Percentiles rank a stretch among this genome's conserved stretches.
Evolutionary conservation across 2,888 invertebrate species (phyloP).

Genomic region (Tholera decimalis): DNA sequence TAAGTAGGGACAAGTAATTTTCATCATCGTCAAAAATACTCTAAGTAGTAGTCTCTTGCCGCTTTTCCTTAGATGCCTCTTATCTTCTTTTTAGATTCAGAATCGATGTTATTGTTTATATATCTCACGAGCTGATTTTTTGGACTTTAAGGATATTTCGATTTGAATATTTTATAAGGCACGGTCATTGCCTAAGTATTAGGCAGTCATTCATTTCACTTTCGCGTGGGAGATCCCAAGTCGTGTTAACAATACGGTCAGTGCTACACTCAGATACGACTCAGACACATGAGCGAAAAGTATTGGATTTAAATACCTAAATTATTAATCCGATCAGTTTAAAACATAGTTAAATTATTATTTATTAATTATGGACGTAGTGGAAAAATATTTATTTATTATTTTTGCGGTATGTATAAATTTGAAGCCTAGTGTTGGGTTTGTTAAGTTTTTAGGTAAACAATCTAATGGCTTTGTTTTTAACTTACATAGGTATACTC

Average conservation of each 20-base stretch:
- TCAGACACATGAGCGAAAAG: constrained; percentile 72
- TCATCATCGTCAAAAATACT: neutral
- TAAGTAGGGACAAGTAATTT: neutral
- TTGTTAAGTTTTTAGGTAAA: neutral
- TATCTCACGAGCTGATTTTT: neutral
- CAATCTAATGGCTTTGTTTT: constrained; percentile 37
- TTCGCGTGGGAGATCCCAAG: constrained; percentile 81
- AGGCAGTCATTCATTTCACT: constrained; percentile 68
- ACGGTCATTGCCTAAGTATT: constrained; percentile 75
- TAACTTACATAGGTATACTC: constrained; percentile 64
- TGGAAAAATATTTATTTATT: constrained; percentile 38
- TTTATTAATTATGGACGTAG: constrained; percentile 21
- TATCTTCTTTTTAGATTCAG: neutral
- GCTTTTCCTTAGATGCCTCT: neutral
- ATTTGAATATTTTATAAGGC: constrained; percentile 32
- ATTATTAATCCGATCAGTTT: constrained; percentile 11
- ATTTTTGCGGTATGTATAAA: constrained; percentile 49
- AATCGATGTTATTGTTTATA: neutral
- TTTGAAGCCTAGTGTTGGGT: neutral
- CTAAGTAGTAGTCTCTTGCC: neutral
- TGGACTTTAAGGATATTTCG: constrained; percentile 17
- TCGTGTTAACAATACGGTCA: constrained; percentile 75
- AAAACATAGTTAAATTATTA: neutral
- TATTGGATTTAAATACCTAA: constrained; percentile 39
- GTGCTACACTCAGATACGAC: constrained; percentile 76